Percentiles rank a stretch among this genome's conserved stretches.
These are phyloP conservation scores for Harpegnathos saltator DNA, from an alignment of 1,140 invertebrate species.

Conservation along the genomic window DNA sequence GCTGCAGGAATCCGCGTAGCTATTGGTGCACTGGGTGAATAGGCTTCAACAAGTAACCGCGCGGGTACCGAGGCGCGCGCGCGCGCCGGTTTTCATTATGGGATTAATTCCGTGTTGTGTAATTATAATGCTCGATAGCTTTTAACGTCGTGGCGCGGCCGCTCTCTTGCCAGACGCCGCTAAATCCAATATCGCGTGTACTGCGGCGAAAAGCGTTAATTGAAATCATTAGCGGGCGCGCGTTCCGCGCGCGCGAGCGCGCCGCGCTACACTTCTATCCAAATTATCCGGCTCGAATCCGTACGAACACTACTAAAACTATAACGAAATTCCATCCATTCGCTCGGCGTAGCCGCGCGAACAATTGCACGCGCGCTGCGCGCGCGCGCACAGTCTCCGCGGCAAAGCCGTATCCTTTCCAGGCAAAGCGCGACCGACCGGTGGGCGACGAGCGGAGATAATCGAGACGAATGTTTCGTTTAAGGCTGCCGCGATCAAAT, in stretches of 20 bases:
- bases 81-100: slow-evolving; percentile 21
- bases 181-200: slow-evolving; percentile 41
- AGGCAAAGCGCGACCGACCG: slow-evolving; percentile 1
- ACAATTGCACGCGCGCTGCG: background rate
- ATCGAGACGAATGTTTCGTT: slow-evolving; percentile 74
- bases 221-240: slow-evolving; percentile 38
- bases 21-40: slow-evolving; percentile 25
- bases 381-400: too few species aligned
- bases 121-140: slow-evolving; percentile 52
- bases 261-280: background rate
- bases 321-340: background rate
- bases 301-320: slow-evolving; percentile 13
- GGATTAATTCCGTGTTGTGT: slow-evolving; percentile 45
- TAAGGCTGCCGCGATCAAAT: slow-evolving; percentile 67
- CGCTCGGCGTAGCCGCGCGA: background rate
- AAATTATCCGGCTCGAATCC: background rate
- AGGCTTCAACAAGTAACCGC: slow-evolving; percentile 29
- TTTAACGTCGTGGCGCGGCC: slow-evolving; percentile 24
- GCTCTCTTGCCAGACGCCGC: slow-evolving; percentile 34
- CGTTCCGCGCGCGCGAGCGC: background rate
- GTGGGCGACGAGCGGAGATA: slow-evolving; percentile 59
- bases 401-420: slow-evolving; percentile 11
- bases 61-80: background rate
- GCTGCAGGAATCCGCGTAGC: slow-evolving; percentile 12
- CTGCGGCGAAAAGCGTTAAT: slow-evolving; percentile 32